Evolutionary conservation across 2,113 vertebrate genomes (phyloP), one percentile per base, ranked within the genome.

Genomic region (Cygnus atratus): DNA sequence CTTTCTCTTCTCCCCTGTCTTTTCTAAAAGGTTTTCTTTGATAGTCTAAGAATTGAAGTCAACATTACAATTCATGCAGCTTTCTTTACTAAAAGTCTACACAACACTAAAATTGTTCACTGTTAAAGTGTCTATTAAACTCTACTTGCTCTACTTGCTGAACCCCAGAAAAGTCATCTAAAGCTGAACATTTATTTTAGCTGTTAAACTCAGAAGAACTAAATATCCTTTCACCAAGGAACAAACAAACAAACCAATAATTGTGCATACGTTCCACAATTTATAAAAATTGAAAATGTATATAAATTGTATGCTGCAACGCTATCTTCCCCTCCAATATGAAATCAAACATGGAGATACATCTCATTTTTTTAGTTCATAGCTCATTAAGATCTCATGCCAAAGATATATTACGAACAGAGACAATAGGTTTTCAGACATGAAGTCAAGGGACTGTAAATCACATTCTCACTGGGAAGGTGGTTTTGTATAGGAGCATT

Each of bases 271-370:
- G 12, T 52, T 52, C 13, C 50, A 25, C 24, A 25, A 25, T 25
- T 25, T 25, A 52, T 52, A 52, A 52, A 52, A 52, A 52, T 52
- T 26, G 24, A 52, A 52, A 52, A 52, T 25, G 24, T 25, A 52
- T 52, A 52, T 25, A 52, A 52, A 48, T 75, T 19, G 39, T 1
- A 39, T 11, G 4, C 29, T 79, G n/a, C n/a, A 94, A 95, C 73
- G 74, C 54, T 76, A 73, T 90, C 50, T 91, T 93, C 35, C 67
- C 84, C 84, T 78, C 55, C 80, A 96, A 26, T 48, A 81, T 59
- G 92, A 55, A 86, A 17, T 80, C 41, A 90, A 83, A 95, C 81
- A 88, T 43, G 72, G 65, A 80, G 13, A 43, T 37, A 48, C 10
- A 63, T 25, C 18, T 72, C 9, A 24, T 33, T 84, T 77, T 26